These are phyloP conservation scores for Columba janthina DNA, from an alignment of 2,113 vertebrate species.

Conservation along the genomic window DNA sequence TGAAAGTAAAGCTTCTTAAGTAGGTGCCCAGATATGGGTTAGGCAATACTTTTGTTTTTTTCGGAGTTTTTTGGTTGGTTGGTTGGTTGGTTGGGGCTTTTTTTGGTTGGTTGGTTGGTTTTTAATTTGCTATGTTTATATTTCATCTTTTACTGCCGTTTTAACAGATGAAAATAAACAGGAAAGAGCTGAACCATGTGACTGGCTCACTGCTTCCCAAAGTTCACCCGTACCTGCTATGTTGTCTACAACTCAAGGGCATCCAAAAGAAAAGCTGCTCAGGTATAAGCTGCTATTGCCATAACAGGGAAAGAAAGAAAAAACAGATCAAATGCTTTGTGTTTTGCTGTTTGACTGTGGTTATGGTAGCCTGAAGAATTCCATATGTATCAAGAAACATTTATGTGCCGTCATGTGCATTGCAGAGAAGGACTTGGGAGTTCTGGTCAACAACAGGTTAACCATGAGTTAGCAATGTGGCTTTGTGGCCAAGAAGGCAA, in stretches of 20 bases:
- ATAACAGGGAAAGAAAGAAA: background rate
- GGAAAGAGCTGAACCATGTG: background rate
- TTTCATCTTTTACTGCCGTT: background rate
- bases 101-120: too few species aligned
- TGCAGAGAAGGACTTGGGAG: too few species aligned
- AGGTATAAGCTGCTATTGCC: background rate
- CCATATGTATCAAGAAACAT: background rate
- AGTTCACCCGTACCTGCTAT: background rate
- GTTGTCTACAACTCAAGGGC: background rate
- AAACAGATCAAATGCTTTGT: background rate
- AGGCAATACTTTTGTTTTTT: background rate
- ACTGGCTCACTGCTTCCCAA: background rate
- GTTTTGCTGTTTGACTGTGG: background rate
- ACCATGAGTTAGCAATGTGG: too few species aligned
- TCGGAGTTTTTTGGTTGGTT: too few species aligned
- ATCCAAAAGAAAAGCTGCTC: background rate
- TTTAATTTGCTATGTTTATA: background rate
- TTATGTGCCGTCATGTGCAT: background rate
- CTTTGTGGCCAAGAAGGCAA: too few species aligned
- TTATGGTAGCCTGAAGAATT: background rate
- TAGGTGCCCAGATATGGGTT: background rate
- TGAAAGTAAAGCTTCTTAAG: background rate
- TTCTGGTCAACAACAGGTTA: too few species aligned
- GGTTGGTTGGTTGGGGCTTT: too few species aligned
- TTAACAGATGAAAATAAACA: background rate